Evolutionary conservation across 1,140 invertebrate species (phyloP).

Genomic region (Pseudomyrmex flavicornis): DNA sequence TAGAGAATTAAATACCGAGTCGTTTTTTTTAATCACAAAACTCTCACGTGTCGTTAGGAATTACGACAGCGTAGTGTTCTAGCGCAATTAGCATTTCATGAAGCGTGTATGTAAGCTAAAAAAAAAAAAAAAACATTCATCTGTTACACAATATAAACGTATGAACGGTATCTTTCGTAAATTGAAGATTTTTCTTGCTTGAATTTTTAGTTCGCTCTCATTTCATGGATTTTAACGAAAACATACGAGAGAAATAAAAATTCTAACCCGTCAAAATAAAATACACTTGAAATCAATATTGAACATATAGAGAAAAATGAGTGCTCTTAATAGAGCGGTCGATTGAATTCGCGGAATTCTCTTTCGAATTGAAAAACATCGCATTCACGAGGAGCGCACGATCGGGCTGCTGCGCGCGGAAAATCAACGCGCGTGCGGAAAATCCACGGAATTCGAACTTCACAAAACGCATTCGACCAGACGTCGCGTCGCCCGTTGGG

Average conservation of each 20-base stretch:
- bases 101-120: background rate
- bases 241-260: background rate
- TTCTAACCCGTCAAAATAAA: background rate
- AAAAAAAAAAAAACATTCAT: background rate
- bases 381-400: background rate
- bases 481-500: background rate
- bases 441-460: constrained; percentile 18
- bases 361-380: background rate
- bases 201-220: background rate
- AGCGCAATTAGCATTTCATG: background rate
- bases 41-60: background rate
- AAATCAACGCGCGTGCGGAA: constrained; percentile 1
- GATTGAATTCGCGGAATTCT: background rate
- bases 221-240: background rate
- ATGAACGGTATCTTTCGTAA: background rate
- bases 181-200: too few species aligned
- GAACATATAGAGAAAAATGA: background rate
- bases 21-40: background rate
- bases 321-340: background rate
- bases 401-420: background rate
- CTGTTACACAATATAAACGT: background rate
- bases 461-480: constrained; percentile 3
- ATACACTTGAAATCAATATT: background rate
- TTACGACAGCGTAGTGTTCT: background rate
- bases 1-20: constrained; percentile 14